Percentiles rank a stretch among this genome's conserved stretches.
Evolutionary conservation across 2,888 invertebrate species (phyloP).

Genomic region (Holacanthella duospinosa): DNA sequence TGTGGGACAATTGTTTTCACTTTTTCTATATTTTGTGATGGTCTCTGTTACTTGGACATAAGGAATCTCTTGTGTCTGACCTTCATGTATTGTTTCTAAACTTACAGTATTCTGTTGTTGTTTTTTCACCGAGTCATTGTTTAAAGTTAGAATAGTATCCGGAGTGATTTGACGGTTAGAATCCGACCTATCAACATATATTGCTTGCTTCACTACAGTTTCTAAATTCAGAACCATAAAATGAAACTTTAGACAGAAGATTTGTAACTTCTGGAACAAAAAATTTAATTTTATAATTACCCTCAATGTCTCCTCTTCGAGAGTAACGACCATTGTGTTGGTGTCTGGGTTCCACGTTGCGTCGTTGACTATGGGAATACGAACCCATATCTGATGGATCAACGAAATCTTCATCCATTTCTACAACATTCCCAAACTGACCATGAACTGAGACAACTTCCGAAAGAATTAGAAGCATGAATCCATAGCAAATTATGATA

Average conservation of each 20-base stretch:
- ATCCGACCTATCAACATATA: background rate
- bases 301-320: slow-evolving; percentile 11
- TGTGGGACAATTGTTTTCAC: background rate
- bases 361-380: slow-evolving; percentile 31
- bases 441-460: no score
- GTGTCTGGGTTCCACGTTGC: slow-evolving; percentile 8
- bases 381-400: slow-evolving; percentile 35
- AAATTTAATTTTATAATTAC: background rate
- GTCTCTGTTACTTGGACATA: slow-evolving; percentile 10
- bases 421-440: no score
- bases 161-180: background rate
- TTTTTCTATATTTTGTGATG: slow-evolving; percentile 4
- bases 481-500: no score
- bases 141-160: background rate
- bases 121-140: background rate
- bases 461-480: no score
- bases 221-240: slow-evolving; percentile 4
- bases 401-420: no score
- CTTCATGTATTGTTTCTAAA: background rate
- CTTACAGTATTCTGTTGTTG: background rate
- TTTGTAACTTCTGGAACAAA: background rate
- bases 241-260: background rate
- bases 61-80: background rate
- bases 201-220: background rate
- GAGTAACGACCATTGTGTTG: slow-evolving; percentile 26